phyloP scores from a whole-genome alignment of 2,888 invertebrate species.

The Linnaemya vulpina region DNA sequence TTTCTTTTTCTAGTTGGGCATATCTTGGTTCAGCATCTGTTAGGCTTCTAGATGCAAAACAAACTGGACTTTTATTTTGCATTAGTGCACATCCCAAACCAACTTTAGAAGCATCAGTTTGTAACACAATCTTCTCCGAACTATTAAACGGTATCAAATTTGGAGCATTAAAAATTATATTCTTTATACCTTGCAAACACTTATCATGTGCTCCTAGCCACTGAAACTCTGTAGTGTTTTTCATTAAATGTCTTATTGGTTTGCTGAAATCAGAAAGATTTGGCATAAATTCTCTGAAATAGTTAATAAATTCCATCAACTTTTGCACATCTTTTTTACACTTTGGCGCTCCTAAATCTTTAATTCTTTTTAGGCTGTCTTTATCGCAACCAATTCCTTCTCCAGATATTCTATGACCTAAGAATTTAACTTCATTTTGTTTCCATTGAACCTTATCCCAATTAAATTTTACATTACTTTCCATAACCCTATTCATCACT shows the following conservation, averaged over 20 bases:
- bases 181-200: no score
- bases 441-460: conserved; percentile 8
- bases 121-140: no score
- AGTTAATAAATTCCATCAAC: conserved; percentile 57
- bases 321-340: conserved; percentile 53
- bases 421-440: conserved; percentile 29
- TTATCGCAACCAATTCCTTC: no score
- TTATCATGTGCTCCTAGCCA: no score
- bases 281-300: conserved; percentile 72
- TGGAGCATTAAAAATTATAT: no score
- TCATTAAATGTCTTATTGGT: conserved; percentile 66
- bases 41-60: conserved; percentile 71
- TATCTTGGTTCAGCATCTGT: conserved; percentile 72
- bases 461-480: conserved; percentile 27
- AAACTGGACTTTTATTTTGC: no score
- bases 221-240: no score
- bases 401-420: no score
- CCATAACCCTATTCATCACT: not conserved
- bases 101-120: no score
- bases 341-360: conserved; percentile 45
- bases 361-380: no score
- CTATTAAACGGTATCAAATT: no score
- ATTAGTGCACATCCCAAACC: no score
- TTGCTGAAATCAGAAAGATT: conserved; percentile 63
- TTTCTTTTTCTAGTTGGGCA: conserved; percentile 74